Base-by-base conservation (phyloP, 2,113 vertebrate species). In the Heterocephalus glaber region DNA sequence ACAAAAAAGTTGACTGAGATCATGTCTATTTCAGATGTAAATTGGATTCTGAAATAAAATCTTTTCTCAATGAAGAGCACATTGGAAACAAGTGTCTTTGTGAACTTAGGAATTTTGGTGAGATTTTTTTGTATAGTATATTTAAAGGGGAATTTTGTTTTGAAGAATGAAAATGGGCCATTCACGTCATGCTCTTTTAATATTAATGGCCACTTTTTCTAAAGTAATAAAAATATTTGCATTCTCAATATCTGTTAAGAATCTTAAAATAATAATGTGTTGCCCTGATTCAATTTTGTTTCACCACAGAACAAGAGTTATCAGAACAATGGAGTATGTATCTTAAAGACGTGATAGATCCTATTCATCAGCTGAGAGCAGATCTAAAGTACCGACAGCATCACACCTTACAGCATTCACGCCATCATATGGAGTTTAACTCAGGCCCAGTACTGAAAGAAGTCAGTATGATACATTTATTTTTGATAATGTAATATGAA, bases 361-460 rank as follows among this genome's bases (percentile, higher is more conserved):
- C 99, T 65, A 63, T 99, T 96, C 98, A 98, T 98, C 99, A 99
- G 89, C 98, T 99, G 24, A 98, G 96, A 96, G 98, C 98, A 70
- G 99, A 99, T 96, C 98, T 99, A 87, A 96, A 98, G 95, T 98
- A 98, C 96, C 98, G 98, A 90, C 97, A 99, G 97, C 65, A 86
- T 88, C 97, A 98, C 95, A 85, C 80, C 95, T 92, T 93, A 76
- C 96, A 98, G 61, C 94, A 72, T 82, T 72, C 94, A 47, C n/a
- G 58, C 41, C 79, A 91, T 87, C 97, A 92, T 76, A 86, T 85
- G 6, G 58, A 96, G 44, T 92, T 98, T 94, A 93, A 98, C 96
- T 98, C 97, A 82, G 91, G 96, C 85, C 97, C 98, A 88, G 96
- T 99, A 35, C 89, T 99, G 85, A 97, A 99, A 96, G 98, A 99